Base-by-base conservation (phyloP, 2,113 vertebrate genomes). In the Struthio camelus region DNA sequence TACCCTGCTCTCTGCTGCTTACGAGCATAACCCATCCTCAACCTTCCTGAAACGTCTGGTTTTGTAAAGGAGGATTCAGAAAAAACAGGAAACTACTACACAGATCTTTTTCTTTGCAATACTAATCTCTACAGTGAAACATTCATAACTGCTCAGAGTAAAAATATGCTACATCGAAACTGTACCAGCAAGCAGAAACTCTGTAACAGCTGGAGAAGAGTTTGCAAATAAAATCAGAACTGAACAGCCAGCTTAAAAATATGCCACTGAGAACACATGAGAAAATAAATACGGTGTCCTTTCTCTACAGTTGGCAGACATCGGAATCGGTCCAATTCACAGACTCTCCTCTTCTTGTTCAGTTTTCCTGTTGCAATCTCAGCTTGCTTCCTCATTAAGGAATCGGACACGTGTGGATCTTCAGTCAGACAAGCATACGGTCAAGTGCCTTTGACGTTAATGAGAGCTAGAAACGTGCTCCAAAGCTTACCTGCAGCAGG, bases 101-200 rank as follows among this genome's bases (percentile, higher is more conserved):
- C 2, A 14, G 85, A 90, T 89, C 50, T 91, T 84, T 85, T 95
- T 90, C 85, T 95, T 90, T 88, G 82, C 71, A 70, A 69, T 46
- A 80, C 54, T 80, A 36, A 71, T 85, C 61, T 84, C 87, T 94
- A 95, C 79, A 95, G 85, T 67, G 85, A 91, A 90, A 97, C 97
- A 96, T 95, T 91, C 95, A 78, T 64, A 85, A 95, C 85, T 87
- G 93, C 51, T 94, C 67, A 69, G 94, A 96, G 84, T 95, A 93
- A 88, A 97, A 97, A 95, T 83, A 73, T 88, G 95, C 96, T 97
- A 97, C 96, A 97, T 96, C 75, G 80, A 93, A 97, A 91, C 85
- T n/a, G 91, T 38, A 88, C 85, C 1, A 2, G 91, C 80, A 95
- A 87, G 87, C 94, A 83, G 91, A 61, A 78, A 28, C 69, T 64